phyloP scores from a whole-genome alignment of 2,113 vertebrate species.

The Laticauda laticaudata region DNA sequence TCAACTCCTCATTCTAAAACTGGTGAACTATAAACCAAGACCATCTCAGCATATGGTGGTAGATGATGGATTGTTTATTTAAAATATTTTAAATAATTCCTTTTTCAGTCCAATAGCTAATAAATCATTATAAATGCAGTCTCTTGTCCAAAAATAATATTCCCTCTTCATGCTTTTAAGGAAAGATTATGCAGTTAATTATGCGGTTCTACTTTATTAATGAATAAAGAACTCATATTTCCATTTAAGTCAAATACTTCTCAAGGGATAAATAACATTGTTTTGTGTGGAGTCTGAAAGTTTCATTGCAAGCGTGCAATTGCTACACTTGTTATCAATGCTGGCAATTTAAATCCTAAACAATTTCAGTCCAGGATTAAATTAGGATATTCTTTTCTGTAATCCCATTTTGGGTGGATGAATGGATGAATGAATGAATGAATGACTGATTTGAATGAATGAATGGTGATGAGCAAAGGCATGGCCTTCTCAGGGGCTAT shows the following conservation, averaged over 20 bases:
- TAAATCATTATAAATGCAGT: neutral
- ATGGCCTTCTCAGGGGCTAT: neutral
- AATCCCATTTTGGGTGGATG: neutral
- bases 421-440: rapidly evolving
- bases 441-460: neutral
- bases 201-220: neutral
- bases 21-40: neutral
- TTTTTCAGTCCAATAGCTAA: neutral
- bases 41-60: neutral
- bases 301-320: neutral
- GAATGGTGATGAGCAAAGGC: neutral
- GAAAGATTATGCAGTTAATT: neutral
- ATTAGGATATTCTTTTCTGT: neutral
- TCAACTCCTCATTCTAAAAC: neutral
- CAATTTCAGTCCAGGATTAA: neutral
- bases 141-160: neutral
- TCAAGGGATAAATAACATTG: neutral
- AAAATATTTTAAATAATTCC: neutral
- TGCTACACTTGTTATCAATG: neutral
- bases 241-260: neutral
- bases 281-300: neutral
- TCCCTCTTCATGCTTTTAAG: neutral
- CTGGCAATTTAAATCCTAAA: neutral
- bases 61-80: neutral
- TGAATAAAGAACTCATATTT: neutral